Evolutionary conservation across 2,797 vertebrate species (phyloP).

Genomic region (Syngnathus acus): DNA sequence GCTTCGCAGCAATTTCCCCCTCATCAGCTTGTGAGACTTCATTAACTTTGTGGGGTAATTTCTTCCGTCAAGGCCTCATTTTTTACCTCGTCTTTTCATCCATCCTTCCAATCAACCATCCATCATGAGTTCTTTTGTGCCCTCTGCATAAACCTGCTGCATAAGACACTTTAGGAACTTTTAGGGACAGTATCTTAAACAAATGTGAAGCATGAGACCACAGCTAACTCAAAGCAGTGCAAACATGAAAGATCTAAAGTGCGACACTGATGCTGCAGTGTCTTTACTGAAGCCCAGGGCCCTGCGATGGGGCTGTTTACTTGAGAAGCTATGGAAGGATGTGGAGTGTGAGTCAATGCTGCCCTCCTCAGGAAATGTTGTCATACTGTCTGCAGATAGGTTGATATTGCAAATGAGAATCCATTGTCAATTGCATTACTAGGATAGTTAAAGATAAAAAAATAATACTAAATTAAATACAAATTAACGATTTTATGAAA

Average conservation of each 20-base stretch:
- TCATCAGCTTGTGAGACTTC: slow-evolving; percentile 73
- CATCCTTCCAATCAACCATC: not conserved
- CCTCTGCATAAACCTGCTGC: too few relatives aligned
- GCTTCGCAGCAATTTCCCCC: slow-evolving; percentile 70
- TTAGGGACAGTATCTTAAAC: too few relatives aligned
- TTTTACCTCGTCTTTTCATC: slow-evolving; percentile 3
- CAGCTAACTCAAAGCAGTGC: not conserved
- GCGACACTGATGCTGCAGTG: not conserved
- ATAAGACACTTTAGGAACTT: too few relatives aligned
- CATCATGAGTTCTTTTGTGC: not conserved
- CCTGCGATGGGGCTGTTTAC: not conserved
- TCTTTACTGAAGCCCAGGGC: not conserved
- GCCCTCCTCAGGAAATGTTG: slow-evolving; percentile 56
- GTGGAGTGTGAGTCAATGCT: slow-evolving; percentile 54
- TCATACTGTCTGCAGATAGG: slow-evolving; percentile 6
- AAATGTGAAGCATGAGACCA: not conserved
- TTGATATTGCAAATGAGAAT: too few relatives aligned
- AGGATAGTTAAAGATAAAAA: too few relatives aligned
- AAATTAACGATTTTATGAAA: too few relatives aligned
- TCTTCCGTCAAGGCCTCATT: slow-evolving; percentile 54
- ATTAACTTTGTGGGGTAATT: slow-evolving; percentile 74
- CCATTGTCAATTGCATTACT: too few relatives aligned
- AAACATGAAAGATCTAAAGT: not conserved
- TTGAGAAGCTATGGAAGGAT: not conserved
- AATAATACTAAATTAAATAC: too few relatives aligned